Conservation (phyloP, 2,113 vertebrate genomes). For the Taxidea taxus region DNA sequence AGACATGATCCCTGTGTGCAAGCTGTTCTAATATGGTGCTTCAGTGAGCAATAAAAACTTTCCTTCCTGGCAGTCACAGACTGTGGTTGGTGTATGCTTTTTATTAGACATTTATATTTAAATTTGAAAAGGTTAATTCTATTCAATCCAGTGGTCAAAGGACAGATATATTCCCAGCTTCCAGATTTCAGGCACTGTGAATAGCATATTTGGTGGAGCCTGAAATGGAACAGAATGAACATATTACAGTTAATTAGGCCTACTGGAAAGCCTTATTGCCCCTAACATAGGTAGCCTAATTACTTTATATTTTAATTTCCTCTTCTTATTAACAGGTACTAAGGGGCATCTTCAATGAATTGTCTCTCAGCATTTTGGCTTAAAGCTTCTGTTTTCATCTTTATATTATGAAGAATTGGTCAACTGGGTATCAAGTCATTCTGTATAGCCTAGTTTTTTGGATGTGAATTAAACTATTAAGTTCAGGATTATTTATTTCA, state of each 20-base stretch:
- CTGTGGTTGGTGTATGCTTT: background rate
- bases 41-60: conserved; percentile 27
- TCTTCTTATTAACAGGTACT: conserved; percentile 46
- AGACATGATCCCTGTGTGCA: background rate
- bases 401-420: conserved; percentile 1
- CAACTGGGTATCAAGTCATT: conserved; percentile 9
- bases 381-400: conserved; percentile 22
- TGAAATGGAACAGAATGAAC: conserved; percentile 35
- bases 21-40: background rate
- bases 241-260: conserved; percentile 41
- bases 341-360: conserved; percentile 21
- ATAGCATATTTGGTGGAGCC: background rate
- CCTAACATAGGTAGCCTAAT: background rate
- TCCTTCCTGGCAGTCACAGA: background rate
- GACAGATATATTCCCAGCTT: conserved; percentile 42
- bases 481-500: conserved; percentile 31
- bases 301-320: conserved; percentile 43
- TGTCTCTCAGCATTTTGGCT: conserved; percentile 22
- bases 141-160: conserved; percentile 54
- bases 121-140: conserved; percentile 68
- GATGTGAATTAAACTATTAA: background rate
- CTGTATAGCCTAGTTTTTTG: conserved; percentile 22
- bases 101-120: conserved; percentile 50
- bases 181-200: background rate
- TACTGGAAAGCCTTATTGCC: conserved; percentile 16